These are phyloP conservation scores for Podarcis cretensis DNA, from an alignment of 2,113 vertebrate species.

Conservation along the genomic window DNA sequence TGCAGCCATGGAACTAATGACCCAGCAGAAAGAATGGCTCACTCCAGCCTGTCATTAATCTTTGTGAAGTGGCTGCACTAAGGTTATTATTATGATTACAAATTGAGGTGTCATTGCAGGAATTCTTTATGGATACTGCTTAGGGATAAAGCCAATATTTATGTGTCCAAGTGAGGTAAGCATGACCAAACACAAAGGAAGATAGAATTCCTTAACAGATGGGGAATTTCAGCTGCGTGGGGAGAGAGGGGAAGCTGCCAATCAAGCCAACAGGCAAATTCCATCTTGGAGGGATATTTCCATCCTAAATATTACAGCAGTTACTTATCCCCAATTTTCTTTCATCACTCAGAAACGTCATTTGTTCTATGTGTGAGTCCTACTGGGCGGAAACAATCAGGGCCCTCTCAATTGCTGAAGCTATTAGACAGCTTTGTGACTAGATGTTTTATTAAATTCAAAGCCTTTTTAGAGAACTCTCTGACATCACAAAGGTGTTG, in stretches of 20 bases:
- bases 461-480: background rate
- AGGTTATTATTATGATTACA: slow-evolving; percentile 40
- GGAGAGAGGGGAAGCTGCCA: no score
- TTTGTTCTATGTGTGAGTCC: background rate
- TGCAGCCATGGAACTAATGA: slow-evolving; percentile 53
- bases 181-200: background rate
- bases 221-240: no score
- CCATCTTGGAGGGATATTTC: background rate
- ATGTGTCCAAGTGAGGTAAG: background rate
- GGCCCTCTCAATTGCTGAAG: background rate
- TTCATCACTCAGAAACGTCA: background rate
- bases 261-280: background rate
- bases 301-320: background rate
- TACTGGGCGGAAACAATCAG: background rate
- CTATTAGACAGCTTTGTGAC: background rate
- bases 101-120: slow-evolving; percentile 47
- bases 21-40: slow-evolving; percentile 43
- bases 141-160: background rate
- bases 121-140: slow-evolving; percentile 34
- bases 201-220: no score
- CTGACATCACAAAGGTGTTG: background rate
- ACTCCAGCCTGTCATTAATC: slow-evolving; percentile 49
- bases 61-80: slow-evolving; percentile 45
- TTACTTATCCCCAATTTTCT: background rate
- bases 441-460: background rate